phyloP scores from a whole-genome alignment of 1,140 invertebrate species.

The Microplitis demolitor region DNA sequence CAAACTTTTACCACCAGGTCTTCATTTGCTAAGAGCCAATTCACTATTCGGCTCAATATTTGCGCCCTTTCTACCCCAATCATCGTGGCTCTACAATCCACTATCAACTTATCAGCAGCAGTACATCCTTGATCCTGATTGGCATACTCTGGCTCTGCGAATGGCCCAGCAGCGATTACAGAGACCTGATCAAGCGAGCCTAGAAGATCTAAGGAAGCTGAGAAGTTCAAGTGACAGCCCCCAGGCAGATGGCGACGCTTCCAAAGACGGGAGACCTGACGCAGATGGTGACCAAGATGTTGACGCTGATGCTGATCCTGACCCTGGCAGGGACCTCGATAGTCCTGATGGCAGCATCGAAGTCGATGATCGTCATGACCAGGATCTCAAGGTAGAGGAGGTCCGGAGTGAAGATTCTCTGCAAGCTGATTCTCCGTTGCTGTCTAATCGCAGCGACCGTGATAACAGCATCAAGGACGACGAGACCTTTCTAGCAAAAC shows the following conservation, averaged over 20 bases:
- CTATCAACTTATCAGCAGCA: conserved; percentile 54
- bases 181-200: conserved; percentile 49
- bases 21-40: conserved; percentile 55
- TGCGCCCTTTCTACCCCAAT: conserved; percentile 55
- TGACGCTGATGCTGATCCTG: conserved; percentile 37
- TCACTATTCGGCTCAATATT: conserved; percentile 59
- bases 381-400: conserved; percentile 37
- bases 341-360: conserved; percentile 58
- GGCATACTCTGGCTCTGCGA: conserved; percentile 56
- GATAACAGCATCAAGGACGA: conserved; percentile 39
- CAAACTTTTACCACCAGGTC: conserved; percentile 43
- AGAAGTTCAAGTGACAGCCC: conserved; percentile 46
- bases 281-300: conserved; percentile 1
- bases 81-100: conserved; percentile 57
- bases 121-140: conserved; percentile 56
- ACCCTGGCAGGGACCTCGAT: conserved; percentile 47
- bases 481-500: conserved; percentile 42
- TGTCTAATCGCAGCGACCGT: conserved; percentile 42
- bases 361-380: conserved; percentile 53
- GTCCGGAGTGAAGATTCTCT: conserved; percentile 53
- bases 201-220: conserved; percentile 52
- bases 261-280: conserved; percentile 42
- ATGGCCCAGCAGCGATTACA: conserved; percentile 58
- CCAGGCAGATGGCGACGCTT: conserved; percentile 30
- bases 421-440: conserved; percentile 45